Base-by-base conservation (phyloP, 2,888 invertebrate species). In the Andrena bucephala region DNA sequence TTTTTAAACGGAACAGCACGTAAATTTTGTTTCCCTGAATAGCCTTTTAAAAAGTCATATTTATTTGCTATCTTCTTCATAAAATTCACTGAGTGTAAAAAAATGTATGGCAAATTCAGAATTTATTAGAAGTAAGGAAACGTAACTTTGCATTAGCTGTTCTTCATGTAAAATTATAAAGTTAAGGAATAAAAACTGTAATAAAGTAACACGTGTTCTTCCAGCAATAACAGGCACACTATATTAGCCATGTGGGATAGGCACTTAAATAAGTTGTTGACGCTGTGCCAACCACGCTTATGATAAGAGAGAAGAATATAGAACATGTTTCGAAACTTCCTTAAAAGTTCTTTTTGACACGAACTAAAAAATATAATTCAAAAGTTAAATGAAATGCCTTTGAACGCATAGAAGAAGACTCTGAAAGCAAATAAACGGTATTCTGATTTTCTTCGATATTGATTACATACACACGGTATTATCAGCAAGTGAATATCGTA, bases 321-420 rank as follows among this genome's bases (percentile, higher is more conserved):
- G 74, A 27, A 57, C n/a, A 52, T 65, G 66, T 71, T 77, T 59
- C 20, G 59, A 59, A 77, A 70, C 50, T 71, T 54, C 16, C 16
- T n/a, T 57, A 24, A 71, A 71, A 77, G 57, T 71, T 66, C 42
- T 16, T 36, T 42, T 54, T 36, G 59, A 60, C 69, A 31, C 24
- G 68, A 71, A 66, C 78, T 84, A 83, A 81, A 83, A 83, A 88
- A 86, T 81, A 85, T 85, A 84, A 85, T 89, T 87, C 77, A 85
- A 72, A 89, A 90, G 87, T 89, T 90, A 88, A 89, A 89, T 89
- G 88, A 89, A 89, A 87, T 89, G 88, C 87, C 86, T 86, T 85
- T 65, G 65, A 52, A 68, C 42, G 42, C 79, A 27, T 60, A 8
- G 68, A 73, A 77, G 82, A 75, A 70, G 20, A 54, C 54, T 42